Evolutionary conservation across 2,888 invertebrate genomes (phyloP).

Genomic region (Oxytorus armatus): DNA sequence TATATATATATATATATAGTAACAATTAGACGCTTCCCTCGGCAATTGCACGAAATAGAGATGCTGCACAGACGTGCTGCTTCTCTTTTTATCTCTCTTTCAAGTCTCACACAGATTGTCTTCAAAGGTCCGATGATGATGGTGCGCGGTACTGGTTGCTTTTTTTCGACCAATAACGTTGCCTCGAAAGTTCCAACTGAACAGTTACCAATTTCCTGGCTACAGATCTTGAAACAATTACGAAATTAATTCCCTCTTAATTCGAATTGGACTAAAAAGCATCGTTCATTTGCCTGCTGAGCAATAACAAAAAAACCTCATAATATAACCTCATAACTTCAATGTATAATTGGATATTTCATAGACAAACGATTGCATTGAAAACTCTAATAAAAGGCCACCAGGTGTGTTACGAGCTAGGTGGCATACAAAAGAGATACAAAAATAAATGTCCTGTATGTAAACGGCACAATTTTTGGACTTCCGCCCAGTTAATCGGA

Average conservation of each 20-base stretch:
- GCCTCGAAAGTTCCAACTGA: slow-evolving; percentile 16
- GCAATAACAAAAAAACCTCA: too few relatives aligned
- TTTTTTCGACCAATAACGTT: slow-evolving; percentile 54
- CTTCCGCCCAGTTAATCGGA: not conserved
- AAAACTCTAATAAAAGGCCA: too few relatives aligned
- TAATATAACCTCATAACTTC: too few relatives aligned
- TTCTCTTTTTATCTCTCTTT: not conserved
- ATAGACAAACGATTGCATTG: too few relatives aligned
- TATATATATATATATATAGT: slow-evolving; percentile 16
- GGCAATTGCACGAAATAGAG: slow-evolving; percentile 50
- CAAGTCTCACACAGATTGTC: slow-evolving; percentile 1
- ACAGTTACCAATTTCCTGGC: slow-evolving; percentile 24
- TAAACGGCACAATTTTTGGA: slow-evolving; percentile 7
- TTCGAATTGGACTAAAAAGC: too few relatives aligned
- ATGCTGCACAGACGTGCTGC: not conserved
- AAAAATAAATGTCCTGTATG: too few relatives aligned
- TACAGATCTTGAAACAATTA: slow-evolving; percentile 25
- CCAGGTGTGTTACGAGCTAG: too few relatives aligned
- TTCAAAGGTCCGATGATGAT: slow-evolving; percentile 18
- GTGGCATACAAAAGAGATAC: too few relatives aligned
- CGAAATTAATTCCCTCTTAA: too few relatives aligned
- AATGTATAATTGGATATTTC: too few relatives aligned
- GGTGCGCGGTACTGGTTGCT: slow-evolving; percentile 23
- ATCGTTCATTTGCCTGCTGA: not conserved
- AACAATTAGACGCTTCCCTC: slow-evolving; percentile 47